Base-by-base conservation (phyloP, 2,888 invertebrate species). In the Theodoxus fluviatilis region DNA sequence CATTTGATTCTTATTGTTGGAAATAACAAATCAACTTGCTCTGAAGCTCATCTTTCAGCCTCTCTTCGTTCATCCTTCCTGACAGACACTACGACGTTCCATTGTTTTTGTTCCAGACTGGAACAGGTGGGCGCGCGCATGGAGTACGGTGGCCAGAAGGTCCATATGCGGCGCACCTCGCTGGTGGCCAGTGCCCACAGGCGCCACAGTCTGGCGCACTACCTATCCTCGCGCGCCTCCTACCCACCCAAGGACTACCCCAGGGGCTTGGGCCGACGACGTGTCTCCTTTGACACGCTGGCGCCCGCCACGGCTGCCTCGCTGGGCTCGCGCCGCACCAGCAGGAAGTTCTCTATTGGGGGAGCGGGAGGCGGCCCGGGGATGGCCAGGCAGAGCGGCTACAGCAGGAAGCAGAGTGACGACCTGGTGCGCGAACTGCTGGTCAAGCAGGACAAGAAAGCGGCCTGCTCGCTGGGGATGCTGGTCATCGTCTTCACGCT, bases 401-500 rank as follows among this genome's bases (percentile, higher is more conserved):
- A 31, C 40, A 57, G 31, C 66, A 57, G 57, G 47, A 65, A 43
- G 25, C 25, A 57, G 18, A 43, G 57, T 25, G 22, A 40, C 37
- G 81, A 82, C 31, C 74, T 81, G 40, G 82, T 82, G 1, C 75
- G 77, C 63, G 81, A 82, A 35, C 76, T 80, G 37, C 71, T 83
- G 9, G 73, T 78, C 9, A 77, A 80, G n/a, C 83, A 83, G 52
- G 82, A 82, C 74, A 81, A 80, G 55, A 83, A 82, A 66, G 83
- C 83, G 0, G 74, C 81, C 2, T 71, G 81, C 37, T 80, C 78
- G 18, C 70, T 83, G 28, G 79, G 80, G 3, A 67, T 83, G 37
- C 75, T 83, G 40, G 80, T 82, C 6, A 70, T 80, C 6, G 78
- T 79, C 28, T 80, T 81, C 37, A 77, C 81, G 6, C 61, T 82